A percentile compares a stretch with the other conserved stretches of the same genome.
Conservation (phyloP, 1,140 invertebrate genomes). For the Teleogryllus occipitalis region DNA sequence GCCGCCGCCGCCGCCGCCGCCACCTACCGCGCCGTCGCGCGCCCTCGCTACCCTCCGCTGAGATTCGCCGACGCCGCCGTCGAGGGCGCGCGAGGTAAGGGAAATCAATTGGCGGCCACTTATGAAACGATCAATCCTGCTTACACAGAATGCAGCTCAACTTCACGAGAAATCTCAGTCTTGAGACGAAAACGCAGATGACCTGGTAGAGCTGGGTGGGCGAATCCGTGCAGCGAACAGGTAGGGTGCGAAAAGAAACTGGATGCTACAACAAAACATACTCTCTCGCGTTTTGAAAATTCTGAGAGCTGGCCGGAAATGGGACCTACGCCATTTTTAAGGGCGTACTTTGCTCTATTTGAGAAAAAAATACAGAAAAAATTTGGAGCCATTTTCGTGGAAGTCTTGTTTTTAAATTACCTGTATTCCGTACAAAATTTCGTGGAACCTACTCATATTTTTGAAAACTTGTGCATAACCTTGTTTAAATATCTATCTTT, state of each 20-base stretch:
- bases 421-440: too few species aligned
- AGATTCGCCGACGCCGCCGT: not conserved
- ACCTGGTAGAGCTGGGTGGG: not conserved
- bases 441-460: too few species aligned
- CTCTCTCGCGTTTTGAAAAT: too few species aligned
- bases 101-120: not conserved
- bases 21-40: not conserved
- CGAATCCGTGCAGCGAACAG: not conserved
- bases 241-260: not conserved
- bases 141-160: not conserved
- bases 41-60: not conserved
- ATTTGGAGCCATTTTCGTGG: too few species aligned
- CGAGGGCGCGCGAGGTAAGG: not conserved
- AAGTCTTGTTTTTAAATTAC: too few species aligned
- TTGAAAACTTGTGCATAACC: too few species aligned
- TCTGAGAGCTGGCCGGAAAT: too few species aligned
- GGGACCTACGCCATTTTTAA: too few species aligned
- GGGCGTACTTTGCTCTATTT: too few species aligned
- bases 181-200: not conserved
- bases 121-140: constrained; percentile 4
- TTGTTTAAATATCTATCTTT: too few species aligned
- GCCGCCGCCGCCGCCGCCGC: too few species aligned
- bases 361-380: too few species aligned
- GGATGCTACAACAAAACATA: not conserved
- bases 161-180: not conserved